These are phyloP conservation scores for Arion vulgaris DNA, from an alignment of 1,140 invertebrate genomes.

Conservation along the genomic window DNA sequence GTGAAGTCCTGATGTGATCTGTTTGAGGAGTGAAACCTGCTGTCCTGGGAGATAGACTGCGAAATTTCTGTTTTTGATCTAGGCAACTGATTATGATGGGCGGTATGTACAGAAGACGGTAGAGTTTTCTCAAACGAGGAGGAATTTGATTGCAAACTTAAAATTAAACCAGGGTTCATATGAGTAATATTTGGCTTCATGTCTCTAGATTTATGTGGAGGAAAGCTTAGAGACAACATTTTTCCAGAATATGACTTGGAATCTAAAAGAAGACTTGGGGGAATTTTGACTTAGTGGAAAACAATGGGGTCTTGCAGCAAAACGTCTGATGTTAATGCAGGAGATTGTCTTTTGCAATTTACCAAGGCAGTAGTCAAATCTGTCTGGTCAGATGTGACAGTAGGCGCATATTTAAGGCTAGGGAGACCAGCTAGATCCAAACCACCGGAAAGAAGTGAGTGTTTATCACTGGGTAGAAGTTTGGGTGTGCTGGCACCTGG, in stretches of 20 bases:
- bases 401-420: background rate
- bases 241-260: constrained; percentile 1
- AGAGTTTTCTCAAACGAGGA: background rate
- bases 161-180: background rate
- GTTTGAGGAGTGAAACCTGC: background rate
- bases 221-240: constrained; percentile 37
- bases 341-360: background rate
- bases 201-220: constrained; percentile 33
- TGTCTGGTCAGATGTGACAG: background rate
- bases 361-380: background rate
- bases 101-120: background rate
- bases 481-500: constrained; percentile 40
- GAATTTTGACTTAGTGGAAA: background rate
- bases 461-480: constrained; percentile 31
- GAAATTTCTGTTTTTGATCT: background rate
- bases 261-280: constrained; percentile 17
- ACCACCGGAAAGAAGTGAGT: constrained; percentile 38
- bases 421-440: constrained; percentile 37
- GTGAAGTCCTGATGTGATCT: background rate
- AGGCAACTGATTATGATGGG: background rate
- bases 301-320: constrained; percentile 12
- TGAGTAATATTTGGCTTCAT: constrained; percentile 1
- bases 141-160: constrained; percentile 4
- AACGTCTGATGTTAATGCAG: constrained; percentile 5
- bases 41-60: background rate